These are phyloP conservation scores for Clamator glandarius DNA, from an alignment of 2,797 vertebrate genomes.

Conservation along the genomic window DNA sequence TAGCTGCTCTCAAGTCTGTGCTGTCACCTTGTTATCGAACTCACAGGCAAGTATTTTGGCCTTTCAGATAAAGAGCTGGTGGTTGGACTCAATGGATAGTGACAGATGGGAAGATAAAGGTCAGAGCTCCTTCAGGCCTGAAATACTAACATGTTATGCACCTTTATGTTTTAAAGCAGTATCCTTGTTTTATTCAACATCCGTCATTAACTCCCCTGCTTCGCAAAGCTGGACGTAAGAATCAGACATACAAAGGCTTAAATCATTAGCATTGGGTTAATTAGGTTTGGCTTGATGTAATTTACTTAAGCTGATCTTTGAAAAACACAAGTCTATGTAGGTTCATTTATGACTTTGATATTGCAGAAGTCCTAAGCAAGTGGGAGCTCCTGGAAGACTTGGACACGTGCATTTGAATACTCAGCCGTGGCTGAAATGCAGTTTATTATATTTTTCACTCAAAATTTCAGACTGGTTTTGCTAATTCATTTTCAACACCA, in stretches of 20 bases:
- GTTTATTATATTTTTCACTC: background rate
- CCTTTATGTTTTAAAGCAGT: background rate
- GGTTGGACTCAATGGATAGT: background rate
- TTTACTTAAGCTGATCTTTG: background rate
- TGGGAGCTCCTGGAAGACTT: background rate
- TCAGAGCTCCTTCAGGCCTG: background rate
- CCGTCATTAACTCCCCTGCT: background rate
- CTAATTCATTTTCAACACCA: background rate
- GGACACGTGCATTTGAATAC: background rate
- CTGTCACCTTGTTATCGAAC: rapidly evolving
- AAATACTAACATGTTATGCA: rapidly evolving
- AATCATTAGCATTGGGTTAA: background rate
- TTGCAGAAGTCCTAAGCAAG: background rate
- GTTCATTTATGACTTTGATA: rapidly evolving
- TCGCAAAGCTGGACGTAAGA: background rate
- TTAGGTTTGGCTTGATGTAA: background rate
- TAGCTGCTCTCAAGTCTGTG: background rate
- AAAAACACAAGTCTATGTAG: too few relatives aligned
- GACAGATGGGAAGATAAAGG: background rate
- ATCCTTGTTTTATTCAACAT: rapidly evolving
- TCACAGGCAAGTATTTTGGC: rapidly evolving
- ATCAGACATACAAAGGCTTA: background rate
- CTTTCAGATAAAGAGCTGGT: background rate
- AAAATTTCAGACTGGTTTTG: background rate
- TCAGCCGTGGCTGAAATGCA: background rate